Base-by-base conservation (phyloP, 1,140 invertebrate species). In the Drosophila paulistorum region DNA sequence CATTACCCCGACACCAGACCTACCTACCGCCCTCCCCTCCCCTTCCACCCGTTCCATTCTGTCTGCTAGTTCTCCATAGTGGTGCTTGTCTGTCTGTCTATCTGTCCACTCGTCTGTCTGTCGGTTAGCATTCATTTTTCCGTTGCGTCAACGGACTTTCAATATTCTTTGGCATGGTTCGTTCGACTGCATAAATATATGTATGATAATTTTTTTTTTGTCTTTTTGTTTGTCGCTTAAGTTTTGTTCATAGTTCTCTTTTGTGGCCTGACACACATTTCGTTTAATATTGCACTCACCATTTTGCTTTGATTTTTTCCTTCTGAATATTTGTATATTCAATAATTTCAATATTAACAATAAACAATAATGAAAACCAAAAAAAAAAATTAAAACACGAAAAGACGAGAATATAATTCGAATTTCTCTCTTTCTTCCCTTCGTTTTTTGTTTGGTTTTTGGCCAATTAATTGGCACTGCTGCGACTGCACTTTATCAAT, bases 121-220 rank as follows among this genome's bases (percentile, higher is more conserved):
- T 65, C 48, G 74, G 17, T 77, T 54, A 82, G 67, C 82, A 86
- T 86, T 87, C 82, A 68, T 76, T 86, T 86, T 82, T 86, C 68
- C 79, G 68, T 72, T 86, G 79, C 74, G 74, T 76, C 73, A 75
- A 80, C 82, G 77, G 78, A 67, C 81, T 84, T 84, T 84, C 78
- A 81, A 81, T 84, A 84, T 73, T 75, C 77, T 82, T 82, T 82
- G 79, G 64, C 79, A 78, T 75, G 80, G 62, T 76, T 60, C 54
- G 57, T 67, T 68, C 33, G 54, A 58, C 55, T 65, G 62, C 62
- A 70, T 17, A 57, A 60, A 67, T 63, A 30, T 30, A 30, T 30
- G 30, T 30, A 76, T 76, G 64, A 61, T 73, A 73, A 76, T 76
- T 51, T 51, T 11, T 23, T 9, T 51, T 39, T 10, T 17, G 17